phyloP scores from a whole-genome alignment of 2,888 invertebrate genomes.

The Epinotia brunnichana region DNA sequence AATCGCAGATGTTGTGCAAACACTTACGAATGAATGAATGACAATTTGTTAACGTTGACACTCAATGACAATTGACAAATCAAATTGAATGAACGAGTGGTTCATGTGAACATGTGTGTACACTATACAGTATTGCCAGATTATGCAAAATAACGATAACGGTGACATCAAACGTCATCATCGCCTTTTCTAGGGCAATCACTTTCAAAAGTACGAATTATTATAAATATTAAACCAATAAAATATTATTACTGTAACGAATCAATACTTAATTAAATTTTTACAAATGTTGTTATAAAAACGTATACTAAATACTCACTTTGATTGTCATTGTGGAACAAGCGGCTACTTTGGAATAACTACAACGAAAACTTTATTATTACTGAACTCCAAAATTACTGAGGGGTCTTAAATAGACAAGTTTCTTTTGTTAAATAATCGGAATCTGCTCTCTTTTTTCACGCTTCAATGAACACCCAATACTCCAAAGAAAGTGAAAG shows the following conservation, averaged over 20 bases:
- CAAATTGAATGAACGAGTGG: not conserved
- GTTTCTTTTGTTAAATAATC: slow-evolving; percentile 54
- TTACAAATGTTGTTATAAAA: not conserved
- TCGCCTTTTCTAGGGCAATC: not conserved
- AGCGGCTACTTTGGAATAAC: slow-evolving; percentile 33
- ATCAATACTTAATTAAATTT: not conserved
- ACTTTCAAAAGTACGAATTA: slow-evolving; percentile 1
- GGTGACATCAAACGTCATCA: not conserved
- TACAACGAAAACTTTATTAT: slow-evolving; percentile 49
- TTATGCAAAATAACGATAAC: slow-evolving; percentile 19
- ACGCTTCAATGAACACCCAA: slow-evolving; percentile 62
- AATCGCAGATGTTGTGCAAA: slow-evolving; percentile 16
- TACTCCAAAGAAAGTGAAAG: slow-evolving; percentile 69
- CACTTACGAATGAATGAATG: not conserved
- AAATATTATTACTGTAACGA: not conserved
- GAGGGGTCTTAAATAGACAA: slow-evolving; percentile 65
- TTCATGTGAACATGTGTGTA: not conserved
- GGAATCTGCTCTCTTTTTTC: slow-evolving; percentile 68
- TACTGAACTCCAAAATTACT: slow-evolving; percentile 55
- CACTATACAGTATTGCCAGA: slow-evolving; percentile 13
- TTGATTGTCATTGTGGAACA: slow-evolving; percentile 50
- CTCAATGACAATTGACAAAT: slow-evolving; percentile 1
- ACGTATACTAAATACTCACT: slow-evolving; percentile 54
- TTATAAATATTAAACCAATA: not conserved
- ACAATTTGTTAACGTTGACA: not conserved